Evolutionary conservation across 2,888 invertebrate genomes (phyloP).

Genomic region (Pseudococcus longispinus): DNA sequence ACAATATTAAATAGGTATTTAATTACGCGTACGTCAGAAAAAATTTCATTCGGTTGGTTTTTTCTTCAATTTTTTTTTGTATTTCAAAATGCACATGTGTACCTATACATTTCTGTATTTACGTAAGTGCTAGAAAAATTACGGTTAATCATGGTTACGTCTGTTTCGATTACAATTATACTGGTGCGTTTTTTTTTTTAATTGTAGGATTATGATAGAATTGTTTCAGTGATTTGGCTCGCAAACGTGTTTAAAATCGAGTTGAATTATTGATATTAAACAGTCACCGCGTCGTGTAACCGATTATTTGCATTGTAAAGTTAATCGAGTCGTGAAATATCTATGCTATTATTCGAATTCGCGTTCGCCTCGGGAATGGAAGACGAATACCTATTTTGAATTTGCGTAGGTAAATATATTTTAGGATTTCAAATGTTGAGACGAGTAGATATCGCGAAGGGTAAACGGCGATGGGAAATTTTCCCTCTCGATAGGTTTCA

Average conservation of each 20-base stretch:
- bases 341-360: background rate
- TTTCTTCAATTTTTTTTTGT: background rate
- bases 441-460: background rate
- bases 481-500: background rate
- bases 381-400: background rate
- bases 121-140: background rate
- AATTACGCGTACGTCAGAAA: slow-evolving; percentile 1
- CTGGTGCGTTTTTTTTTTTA: background rate
- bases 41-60: background rate
- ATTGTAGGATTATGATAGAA: background rate
- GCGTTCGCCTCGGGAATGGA: background rate
- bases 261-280: background rate
- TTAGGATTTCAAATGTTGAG: background rate
- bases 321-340: background rate
- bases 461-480: background rate
- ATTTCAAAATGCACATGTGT: background rate
- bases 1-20: background rate
- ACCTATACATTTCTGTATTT: background rate
- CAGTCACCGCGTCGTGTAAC: background rate
- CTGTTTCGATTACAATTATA: background rate
- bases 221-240: background rate
- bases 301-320: background rate
- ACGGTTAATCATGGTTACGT: background rate
- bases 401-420: background rate
- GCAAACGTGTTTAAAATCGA: background rate